A percentile compares a stretch with the other conserved stretches of the same genome.
These are phyloP conservation scores for Porites rus DNA, from an alignment of 92 coral and sea anemone species.

Conservation along the genomic window DNA sequence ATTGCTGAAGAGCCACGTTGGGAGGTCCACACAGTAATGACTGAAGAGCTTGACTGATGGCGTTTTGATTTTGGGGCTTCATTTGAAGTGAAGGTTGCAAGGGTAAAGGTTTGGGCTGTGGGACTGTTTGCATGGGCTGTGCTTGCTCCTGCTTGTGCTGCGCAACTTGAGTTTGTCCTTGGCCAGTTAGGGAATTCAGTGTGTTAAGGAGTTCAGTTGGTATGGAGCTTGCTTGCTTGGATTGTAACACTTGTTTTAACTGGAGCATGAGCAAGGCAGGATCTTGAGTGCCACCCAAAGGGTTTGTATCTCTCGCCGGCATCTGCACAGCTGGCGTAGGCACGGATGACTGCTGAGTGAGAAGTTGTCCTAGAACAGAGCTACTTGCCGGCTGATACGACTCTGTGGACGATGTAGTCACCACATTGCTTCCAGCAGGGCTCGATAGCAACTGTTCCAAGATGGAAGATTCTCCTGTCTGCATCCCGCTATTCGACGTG, in stretches of 20 bases:
- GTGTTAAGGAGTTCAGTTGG: constrained; percentile 44
- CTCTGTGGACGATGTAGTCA: constrained; percentile 52
- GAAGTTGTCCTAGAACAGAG: constrained; percentile 47
- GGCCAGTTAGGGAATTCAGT: constrained; percentile 22
- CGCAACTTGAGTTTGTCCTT: constrained; percentile 3
- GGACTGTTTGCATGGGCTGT: constrained; percentile 5
- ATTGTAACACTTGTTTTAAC: constrained; percentile 43
- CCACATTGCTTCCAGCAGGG: constrained; percentile 23
- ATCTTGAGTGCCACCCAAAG: constrained; percentile 33
- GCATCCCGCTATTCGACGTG: constrained; percentile 27
- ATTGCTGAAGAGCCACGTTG: constrained; percentile 28
- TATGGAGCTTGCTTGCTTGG: constrained; percentile 14
- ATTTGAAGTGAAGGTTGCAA: constrained; percentile 37
- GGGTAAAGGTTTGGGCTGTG: constrained; percentile 23
- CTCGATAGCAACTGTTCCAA: constrained; percentile 47
- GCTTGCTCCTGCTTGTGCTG: constrained; percentile 49
- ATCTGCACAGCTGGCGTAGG: constrained; percentile 20
- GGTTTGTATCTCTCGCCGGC: constrained; percentile 17
- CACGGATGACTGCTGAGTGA: constrained; percentile 40
- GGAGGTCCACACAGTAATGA: constrained; percentile 39
- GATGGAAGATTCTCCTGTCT: constrained; percentile 49
- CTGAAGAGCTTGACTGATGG: constrained; percentile 44
- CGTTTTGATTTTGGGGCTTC: constrained; percentile 51
- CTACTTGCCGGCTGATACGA: constrained; percentile 56
- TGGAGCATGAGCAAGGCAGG: constrained; percentile 43